Conservation (phyloP, 2,888 invertebrate species). For the Teleiodes luculella region DNA sequence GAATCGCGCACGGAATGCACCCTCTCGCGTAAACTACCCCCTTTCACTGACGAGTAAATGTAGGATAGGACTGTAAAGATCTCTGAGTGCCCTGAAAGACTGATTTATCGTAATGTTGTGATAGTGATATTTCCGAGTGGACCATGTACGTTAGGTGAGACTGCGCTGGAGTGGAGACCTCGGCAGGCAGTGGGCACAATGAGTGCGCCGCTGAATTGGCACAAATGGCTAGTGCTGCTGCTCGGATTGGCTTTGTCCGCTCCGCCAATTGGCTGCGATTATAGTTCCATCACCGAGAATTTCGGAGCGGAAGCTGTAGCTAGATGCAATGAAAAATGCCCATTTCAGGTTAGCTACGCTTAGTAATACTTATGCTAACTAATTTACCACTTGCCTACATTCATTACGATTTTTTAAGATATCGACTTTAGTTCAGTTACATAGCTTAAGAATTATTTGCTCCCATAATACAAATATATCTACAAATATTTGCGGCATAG, state of each 20-base stretch:
- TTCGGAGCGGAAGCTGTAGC: slow-evolving; percentile 76
- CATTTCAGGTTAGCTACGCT: slow-evolving; percentile 65
- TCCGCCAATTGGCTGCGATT: slow-evolving; percentile 76
- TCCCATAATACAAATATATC: too few relatives aligned
- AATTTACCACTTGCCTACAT: not conserved
- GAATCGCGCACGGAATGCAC: slow-evolving; percentile 43
- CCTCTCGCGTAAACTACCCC: slow-evolving; percentile 33
- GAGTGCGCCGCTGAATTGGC: slow-evolving; percentile 73
- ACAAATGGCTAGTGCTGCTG: slow-evolving; percentile 76
- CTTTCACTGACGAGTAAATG: slow-evolving; percentile 1
- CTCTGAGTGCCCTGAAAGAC: slow-evolving; percentile 16
- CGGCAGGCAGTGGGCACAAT: slow-evolving; percentile 53
- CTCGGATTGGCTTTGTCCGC: slow-evolving; percentile 78
- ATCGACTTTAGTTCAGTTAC: too few relatives aligned
- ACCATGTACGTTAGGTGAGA: slow-evolving; percentile 43
- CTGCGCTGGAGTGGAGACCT: slow-evolving; percentile 37
- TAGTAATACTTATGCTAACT: slow-evolving; percentile 9
- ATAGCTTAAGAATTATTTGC: not conserved
- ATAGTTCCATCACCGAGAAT: slow-evolving; percentile 75
- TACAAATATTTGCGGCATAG: too few relatives aligned
- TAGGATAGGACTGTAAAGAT: not conserved
- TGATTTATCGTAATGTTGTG: slow-evolving; percentile 32
- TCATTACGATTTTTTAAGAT: too few relatives aligned
- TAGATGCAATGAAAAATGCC: slow-evolving; percentile 74
- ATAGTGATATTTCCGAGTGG: slow-evolving; percentile 29